Percentiles rank a stretch among this genome's conserved stretches.
phyloP scores from a whole-genome alignment of 2,797 vertebrate genomes.

The Cossypha heuglini region DNA sequence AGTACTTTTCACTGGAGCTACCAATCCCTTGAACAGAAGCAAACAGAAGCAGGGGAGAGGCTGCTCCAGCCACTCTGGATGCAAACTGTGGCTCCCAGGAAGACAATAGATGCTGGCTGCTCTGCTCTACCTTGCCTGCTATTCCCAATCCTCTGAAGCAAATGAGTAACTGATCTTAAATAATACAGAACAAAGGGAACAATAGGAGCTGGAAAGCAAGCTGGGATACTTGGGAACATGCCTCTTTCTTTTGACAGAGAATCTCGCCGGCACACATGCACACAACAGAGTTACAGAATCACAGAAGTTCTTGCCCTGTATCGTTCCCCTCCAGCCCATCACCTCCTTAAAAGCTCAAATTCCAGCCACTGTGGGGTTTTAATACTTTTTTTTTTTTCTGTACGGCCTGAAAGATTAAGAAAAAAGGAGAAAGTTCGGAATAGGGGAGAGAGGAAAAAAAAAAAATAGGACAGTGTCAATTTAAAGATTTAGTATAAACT shows the following conservation, averaged over 20 bases:
- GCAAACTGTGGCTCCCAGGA: not conserved
- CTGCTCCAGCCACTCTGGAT: not conserved
- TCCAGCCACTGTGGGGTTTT: not conserved
- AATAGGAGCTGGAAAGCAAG: slow-evolving; percentile 32
- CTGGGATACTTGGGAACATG: slow-evolving; percentile 7
- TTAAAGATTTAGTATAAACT: slow-evolving; percentile 82
- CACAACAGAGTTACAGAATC: not conserved
- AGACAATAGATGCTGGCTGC: not conserved
- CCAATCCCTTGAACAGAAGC: not conserved
- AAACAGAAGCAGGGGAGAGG: not conserved
- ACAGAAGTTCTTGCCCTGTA: not conserved
- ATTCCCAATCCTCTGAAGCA: slow-evolving; percentile 16
- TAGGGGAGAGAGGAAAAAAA: fast-evolving
- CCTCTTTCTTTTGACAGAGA: not conserved
- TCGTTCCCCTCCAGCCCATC: fast-evolving
- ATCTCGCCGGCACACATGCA: fast-evolving
- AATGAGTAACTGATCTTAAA: slow-evolving; percentile 38
- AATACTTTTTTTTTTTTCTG: not conserved
- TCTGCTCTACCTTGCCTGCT: not conserved
- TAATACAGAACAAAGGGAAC: slow-evolving; percentile 50
- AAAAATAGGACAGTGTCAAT: slow-evolving; percentile 59
- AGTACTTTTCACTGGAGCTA: not conserved
- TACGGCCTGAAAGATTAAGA: not conserved
- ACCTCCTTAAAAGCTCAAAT: not conserved
- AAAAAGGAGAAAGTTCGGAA: not conserved